phyloP scores from a whole-genome alignment of 2,113 vertebrate genomes.

The Bubo scandiacus region DNA sequence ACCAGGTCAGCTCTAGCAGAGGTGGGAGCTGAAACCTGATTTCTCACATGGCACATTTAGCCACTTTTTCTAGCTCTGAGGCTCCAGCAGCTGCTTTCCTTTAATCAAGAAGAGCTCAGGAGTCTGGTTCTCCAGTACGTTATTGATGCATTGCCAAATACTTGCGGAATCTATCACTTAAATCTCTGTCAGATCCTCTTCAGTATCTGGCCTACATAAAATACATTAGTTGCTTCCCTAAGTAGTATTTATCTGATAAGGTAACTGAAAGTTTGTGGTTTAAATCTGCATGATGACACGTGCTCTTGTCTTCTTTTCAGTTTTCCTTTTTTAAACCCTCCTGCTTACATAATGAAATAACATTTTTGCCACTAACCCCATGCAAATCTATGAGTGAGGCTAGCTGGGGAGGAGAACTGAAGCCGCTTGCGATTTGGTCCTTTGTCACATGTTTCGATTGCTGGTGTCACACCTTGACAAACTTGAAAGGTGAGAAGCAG shows the following conservation, averaged over 20 bases:
- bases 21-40: not conserved
- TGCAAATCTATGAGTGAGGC: not conserved
- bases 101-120: slow-evolving; percentile 21
- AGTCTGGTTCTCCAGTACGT: not conserved
- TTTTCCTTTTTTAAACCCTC: slow-evolving; percentile 10
- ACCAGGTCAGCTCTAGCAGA: slow-evolving; percentile 28
- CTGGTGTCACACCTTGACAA: not conserved
- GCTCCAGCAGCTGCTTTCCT: slow-evolving; percentile 42
- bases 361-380: not conserved
- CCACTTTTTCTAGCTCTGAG: slow-evolving; percentile 25
- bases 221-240: not conserved
- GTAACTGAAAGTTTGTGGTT: slow-evolving; percentile 18
- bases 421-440: not conserved
- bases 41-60: slow-evolving; percentile 43
- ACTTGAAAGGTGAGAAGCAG: not conserved
- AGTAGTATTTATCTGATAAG: slow-evolving; percentile 17
- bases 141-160: slow-evolving; percentile 44
- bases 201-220: not conserved
- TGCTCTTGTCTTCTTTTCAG: not conserved
- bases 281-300: not conserved
- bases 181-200: slow-evolving; percentile 2
- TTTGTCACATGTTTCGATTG: not conserved
- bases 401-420: not conserved
- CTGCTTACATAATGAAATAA: slow-evolving; percentile 28
- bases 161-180: slow-evolving; percentile 17